Evolutionary conservation across 2,888 invertebrate species (phyloP), one percentile per base, ranked within the genome.

Genomic region (Dioctria linearis): DNA sequence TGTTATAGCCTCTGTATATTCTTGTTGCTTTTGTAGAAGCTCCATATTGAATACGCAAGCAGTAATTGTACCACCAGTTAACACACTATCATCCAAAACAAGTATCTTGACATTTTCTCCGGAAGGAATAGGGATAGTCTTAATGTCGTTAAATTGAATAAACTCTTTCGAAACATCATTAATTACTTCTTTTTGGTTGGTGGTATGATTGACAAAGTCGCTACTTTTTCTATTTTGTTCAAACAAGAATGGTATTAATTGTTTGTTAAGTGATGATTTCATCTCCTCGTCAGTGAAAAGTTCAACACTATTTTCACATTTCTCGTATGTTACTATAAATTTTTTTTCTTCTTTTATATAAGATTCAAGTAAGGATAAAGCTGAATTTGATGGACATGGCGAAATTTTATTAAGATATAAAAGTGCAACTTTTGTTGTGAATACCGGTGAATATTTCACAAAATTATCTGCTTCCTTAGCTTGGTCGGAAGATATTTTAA

Each of bases 71-170:
- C 85, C 84, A 5, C 82, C 80, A 0, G 80, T 69, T 40, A 85
- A 80, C 13, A 83, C 83, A 8, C 84, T 83, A n/a, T 82, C 79
- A 80, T 85, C 85, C 8, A 84, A 71, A 4, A 85, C 83, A 80
- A 82, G 81, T 6, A 85, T 37, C 9, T 82, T 71, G 3, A 83
- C 61, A 46, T 83, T 82, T 0, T 84, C 82, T 1, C 85, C 85
- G 66, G 83, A 82, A 1, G 80, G 51, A 39, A 85, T 84, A 0
- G 84, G 84, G 25, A 85, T 82, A 11, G 84, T 39, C 78, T 85
- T 80, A 63, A 85, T 73, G 61, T 85, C 84, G 5, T 82, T 75
- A 2, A 85, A 57, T 5, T 82, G 82, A 39, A 80, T 84, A 37
- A 80, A 65, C 80, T 81, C 76, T 2, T 73, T 51, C 3, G 46